These are phyloP conservation scores for Metacarcinus magister DNA, from an alignment of 2,888 invertebrate species.

Conservation along the genomic window DNA sequence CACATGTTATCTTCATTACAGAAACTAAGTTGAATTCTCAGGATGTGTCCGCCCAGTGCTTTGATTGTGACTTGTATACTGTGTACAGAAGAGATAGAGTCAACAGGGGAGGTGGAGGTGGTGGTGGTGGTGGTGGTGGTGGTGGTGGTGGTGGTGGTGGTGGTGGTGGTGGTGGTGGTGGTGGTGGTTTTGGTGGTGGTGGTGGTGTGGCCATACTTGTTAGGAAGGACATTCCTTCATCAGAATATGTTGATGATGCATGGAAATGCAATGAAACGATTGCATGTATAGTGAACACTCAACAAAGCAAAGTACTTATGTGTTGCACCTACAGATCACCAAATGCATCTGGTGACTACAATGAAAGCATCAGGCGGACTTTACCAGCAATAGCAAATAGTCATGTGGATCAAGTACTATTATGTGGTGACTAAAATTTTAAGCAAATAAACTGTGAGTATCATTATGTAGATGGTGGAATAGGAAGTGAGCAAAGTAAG, in stretches of 20 bases:
- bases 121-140: too few relatives aligned
- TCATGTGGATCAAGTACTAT: conserved; percentile 51
- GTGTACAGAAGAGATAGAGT: conserved; percentile 2
- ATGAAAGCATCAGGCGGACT: conserved; percentile 33
- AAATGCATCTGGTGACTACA: conserved; percentile 7
- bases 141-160: too few relatives aligned
- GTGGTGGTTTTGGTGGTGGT: too few relatives aligned
- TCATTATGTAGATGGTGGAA: background rate
- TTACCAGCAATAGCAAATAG: background rate
- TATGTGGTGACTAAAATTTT: conserved; percentile 61
- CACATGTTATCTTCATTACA: background rate
- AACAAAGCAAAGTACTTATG: background rate
- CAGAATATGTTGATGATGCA: background rate
- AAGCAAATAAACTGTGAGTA: conserved; percentile 59
- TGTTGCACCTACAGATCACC: conserved; percentile 60
- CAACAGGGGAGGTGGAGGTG: background rate
- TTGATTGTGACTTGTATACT: background rate
- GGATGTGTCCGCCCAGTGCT: conserved; percentile 4
- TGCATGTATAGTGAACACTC: background rate
- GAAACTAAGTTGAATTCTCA: background rate
- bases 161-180: too few relatives aligned
- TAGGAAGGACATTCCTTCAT: background rate
- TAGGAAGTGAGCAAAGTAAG: background rate
- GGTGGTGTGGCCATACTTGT: background rate
- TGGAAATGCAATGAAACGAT: background rate